A percentile compares a stretch with the other conserved stretches of the same genome.
These are phyloP conservation scores for Pedetes capensis DNA, from an alignment of 2,113 vertebrate genomes.

Conservation along the genomic window DNA sequence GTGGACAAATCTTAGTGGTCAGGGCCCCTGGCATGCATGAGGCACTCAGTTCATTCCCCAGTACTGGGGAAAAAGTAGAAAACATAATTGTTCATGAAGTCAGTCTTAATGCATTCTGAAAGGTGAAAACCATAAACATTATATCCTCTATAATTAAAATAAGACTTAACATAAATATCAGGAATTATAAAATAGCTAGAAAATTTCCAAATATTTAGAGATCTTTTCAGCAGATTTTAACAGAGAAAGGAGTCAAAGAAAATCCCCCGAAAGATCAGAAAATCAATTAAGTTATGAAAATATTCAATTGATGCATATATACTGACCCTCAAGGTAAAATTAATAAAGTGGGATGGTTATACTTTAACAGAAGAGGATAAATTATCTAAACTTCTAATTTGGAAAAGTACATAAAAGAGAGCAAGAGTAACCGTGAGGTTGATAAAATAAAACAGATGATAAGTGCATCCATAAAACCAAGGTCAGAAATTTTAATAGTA, in stretches of 20 bases:
- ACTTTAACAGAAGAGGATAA: not conserved
- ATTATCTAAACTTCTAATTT: not conserved
- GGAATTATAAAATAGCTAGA: not conserved
- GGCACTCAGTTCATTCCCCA: too few species aligned
- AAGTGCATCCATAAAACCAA: not conserved
- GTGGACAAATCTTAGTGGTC: too few species aligned
- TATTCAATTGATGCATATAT: not conserved
- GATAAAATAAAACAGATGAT: not conserved
- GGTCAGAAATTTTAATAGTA: not conserved
- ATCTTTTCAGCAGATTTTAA: too few species aligned
- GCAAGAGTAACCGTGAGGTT: not conserved
- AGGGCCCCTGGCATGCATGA: too few species aligned
- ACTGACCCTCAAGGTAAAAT: not conserved
- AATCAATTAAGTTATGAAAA: not conserved
- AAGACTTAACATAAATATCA: not conserved
- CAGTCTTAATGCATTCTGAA: not conserved
- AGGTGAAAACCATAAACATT: not conserved
- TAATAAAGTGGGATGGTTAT: not conserved
- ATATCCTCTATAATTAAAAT: not conserved
- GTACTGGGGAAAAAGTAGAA: too few species aligned
- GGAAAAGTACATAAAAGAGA: not conserved
- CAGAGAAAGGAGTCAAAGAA: not conserved
- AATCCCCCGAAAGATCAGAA: not conserved
- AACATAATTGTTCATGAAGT: not conserved
- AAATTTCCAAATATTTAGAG: not conserved